phyloP scores from a whole-genome alignment of 2,797 vertebrate genomes.

The Notoglanidium macrostoma region DNA sequence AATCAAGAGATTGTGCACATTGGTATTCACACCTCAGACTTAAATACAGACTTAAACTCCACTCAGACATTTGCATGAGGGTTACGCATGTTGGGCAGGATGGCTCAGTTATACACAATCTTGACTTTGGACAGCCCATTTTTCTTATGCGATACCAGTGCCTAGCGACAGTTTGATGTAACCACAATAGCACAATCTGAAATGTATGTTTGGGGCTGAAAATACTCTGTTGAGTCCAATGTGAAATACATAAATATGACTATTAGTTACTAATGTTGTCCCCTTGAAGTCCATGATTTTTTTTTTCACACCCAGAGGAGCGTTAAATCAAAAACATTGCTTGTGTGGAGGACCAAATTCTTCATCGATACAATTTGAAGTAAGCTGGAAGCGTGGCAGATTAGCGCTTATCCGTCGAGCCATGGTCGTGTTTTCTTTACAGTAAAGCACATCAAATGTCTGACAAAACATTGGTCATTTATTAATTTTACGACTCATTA shows the following conservation, averaged over 20 bases:
- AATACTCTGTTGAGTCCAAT: background rate
- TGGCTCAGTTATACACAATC: background rate
- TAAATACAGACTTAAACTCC: slow-evolving; percentile 19
- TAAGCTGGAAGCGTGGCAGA: background rate
- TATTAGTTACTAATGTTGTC: background rate
- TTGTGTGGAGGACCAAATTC: background rate
- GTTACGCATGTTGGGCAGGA: background rate
- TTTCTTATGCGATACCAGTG: background rate
- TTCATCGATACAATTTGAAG: background rate
- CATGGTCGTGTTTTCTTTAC: background rate
- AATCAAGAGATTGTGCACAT: slow-evolving; percentile 19
- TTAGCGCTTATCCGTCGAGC: background rate
- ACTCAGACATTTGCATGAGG: background rate
- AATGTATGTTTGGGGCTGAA: background rate
- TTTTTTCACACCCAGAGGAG: background rate
- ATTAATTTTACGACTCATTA: background rate
- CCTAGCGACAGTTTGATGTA: background rate
- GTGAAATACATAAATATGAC: background rate
- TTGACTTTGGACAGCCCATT: background rate
- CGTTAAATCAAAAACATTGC: background rate
- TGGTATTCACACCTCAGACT: slow-evolving; percentile 38
- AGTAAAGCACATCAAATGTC: background rate
- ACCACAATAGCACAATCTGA: background rate
- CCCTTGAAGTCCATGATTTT: background rate
- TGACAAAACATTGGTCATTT: background rate